A percentile compares a stretch with the other conserved stretches of the same genome.
Conservation (phyloP, 2,113 vertebrate genomes). For the Scomber scombrus region DNA sequence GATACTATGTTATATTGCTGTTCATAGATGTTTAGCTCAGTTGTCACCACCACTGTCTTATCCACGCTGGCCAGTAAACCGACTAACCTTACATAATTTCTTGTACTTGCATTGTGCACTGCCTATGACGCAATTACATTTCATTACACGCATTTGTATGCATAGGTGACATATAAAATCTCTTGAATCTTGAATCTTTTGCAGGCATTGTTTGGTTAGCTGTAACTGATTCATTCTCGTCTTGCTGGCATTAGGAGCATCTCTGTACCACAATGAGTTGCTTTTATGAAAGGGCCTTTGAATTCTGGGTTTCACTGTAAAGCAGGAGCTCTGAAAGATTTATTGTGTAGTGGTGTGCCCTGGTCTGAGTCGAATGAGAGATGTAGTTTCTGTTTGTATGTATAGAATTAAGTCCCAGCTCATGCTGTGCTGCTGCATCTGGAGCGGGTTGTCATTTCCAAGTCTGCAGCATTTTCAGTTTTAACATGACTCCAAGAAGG, state of each 20-base stretch:
- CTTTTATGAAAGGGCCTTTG: slow-evolving; percentile 37
- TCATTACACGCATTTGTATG: too few species aligned
- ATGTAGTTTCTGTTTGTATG: slow-evolving; percentile 28
- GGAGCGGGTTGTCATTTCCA: slow-evolving; percentile 5
- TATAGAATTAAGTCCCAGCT: slow-evolving; percentile 16
- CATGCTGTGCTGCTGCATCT: slow-evolving; percentile 18
- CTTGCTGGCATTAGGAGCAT: slow-evolving; percentile 26
- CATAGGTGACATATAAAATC: too few species aligned
- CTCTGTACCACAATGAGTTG: slow-evolving; percentile 10
- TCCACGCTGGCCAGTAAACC: too few species aligned
- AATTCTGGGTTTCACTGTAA: slow-evolving; percentile 33
- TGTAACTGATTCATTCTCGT: slow-evolving; percentile 42
- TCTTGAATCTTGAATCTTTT: neutral
- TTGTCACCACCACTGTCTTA: too few species aligned
- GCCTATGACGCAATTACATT: too few species aligned
- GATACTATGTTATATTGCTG: too few species aligned
- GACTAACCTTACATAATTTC: too few species aligned
- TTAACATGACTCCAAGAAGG: neutral
- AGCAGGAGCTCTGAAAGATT: slow-evolving; percentile 38
- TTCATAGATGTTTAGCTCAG: too few species aligned
- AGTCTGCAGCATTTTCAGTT: slow-evolving; percentile 29
- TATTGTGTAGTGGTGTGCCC: neutral
- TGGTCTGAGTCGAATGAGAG: slow-evolving; percentile 31
- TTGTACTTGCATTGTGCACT: too few species aligned
- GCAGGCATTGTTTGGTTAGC: slow-evolving; percentile 33